These are phyloP conservation scores for Drosophila seguyi DNA, from an alignment of 1,140 invertebrate species.

Conservation along the genomic window DNA sequence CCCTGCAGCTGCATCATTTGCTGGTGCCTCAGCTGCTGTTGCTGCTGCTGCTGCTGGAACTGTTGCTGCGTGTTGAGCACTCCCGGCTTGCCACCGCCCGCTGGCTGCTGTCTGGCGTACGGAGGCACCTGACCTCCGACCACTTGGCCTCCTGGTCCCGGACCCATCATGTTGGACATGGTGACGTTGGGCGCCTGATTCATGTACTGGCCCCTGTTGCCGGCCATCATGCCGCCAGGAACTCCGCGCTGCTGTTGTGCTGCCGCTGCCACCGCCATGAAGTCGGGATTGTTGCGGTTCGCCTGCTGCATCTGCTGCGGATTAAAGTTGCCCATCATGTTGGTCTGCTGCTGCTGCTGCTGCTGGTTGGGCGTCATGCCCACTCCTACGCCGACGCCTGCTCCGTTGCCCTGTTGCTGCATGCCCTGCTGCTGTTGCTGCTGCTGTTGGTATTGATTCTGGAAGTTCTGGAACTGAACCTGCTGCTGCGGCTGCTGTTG, in stretches of 20 bases:
- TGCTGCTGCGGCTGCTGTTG: slow-evolving; percentile 69
- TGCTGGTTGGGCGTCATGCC: slow-evolving; percentile 70
- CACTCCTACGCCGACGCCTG: slow-evolving; percentile 75
- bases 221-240: slow-evolving; percentile 81
- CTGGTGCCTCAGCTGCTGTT: slow-evolving; percentile 84
- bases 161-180: slow-evolving; percentile 86
- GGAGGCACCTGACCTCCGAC: slow-evolving; percentile 85
- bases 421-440: slow-evolving; percentile 71
- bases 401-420: slow-evolving; percentile 66
- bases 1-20: slow-evolving; percentile 85
- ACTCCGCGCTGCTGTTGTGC: slow-evolving; percentile 65
- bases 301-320: slow-evolving; percentile 82
- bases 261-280: slow-evolving; percentile 81
- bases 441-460: slow-evolving; percentile 75
- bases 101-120: slow-evolving; percentile 82
- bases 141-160: slow-evolving; percentile 67
- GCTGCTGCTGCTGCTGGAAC: slow-evolving; percentile 83
- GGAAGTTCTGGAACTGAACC: slow-evolving; percentile 83
- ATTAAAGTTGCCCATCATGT: slow-evolving; percentile 85
- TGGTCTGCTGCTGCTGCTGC: slow-evolving; percentile 77
- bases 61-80: slow-evolving; percentile 76
- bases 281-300: slow-evolving; percentile 85
- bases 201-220: slow-evolving; percentile 81
- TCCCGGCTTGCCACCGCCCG: slow-evolving; percentile 78
- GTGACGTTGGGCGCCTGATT: slow-evolving; percentile 85